Evolutionary conservation across 2,888 invertebrate genomes (phyloP).

Genomic region (Operophtera brumata): DNA sequence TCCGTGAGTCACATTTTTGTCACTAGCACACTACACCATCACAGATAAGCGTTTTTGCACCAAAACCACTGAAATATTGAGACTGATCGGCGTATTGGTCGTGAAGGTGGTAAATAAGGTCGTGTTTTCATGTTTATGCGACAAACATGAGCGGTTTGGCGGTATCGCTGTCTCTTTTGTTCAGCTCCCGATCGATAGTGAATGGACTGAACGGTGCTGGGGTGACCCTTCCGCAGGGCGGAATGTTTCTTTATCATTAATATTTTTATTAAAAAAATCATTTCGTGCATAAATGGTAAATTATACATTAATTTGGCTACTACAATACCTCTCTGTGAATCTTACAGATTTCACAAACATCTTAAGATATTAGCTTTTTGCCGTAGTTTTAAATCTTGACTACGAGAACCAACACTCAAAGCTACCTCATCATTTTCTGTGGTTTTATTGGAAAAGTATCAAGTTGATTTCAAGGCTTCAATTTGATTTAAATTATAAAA

Average conservation of each 20-base stretch:
- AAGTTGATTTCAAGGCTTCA: no score
- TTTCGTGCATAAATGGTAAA: no score
- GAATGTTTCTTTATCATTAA: background rate
- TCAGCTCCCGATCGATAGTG: slow-evolving; percentile 66
- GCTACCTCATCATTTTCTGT: no score
- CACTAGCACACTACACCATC: slow-evolving; percentile 17
- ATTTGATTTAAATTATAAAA: no score
- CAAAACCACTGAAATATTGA: slow-evolving; percentile 23
- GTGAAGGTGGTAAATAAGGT: slow-evolving; percentile 52
- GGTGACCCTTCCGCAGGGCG: slow-evolving; percentile 52
- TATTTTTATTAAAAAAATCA: no score
- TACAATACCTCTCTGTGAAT: no score
- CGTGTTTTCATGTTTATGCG: slow-evolving; percentile 72
- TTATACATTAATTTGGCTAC: no score
- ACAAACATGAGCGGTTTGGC: slow-evolving; percentile 61
- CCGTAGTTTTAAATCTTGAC: no score
- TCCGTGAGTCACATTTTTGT: slow-evolving; percentile 26
- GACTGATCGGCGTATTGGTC: slow-evolving; percentile 40
- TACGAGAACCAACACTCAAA: no score
- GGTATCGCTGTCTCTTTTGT: slow-evolving; percentile 62
- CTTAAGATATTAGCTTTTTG: no score
- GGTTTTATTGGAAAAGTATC: no score
- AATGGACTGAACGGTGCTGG: slow-evolving; percentile 43
- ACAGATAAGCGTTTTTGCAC: slow-evolving; percentile 20
- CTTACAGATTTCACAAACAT: no score